phyloP scores from a whole-genome alignment of 2,113 vertebrate species.

The Galbula dea region DNA sequence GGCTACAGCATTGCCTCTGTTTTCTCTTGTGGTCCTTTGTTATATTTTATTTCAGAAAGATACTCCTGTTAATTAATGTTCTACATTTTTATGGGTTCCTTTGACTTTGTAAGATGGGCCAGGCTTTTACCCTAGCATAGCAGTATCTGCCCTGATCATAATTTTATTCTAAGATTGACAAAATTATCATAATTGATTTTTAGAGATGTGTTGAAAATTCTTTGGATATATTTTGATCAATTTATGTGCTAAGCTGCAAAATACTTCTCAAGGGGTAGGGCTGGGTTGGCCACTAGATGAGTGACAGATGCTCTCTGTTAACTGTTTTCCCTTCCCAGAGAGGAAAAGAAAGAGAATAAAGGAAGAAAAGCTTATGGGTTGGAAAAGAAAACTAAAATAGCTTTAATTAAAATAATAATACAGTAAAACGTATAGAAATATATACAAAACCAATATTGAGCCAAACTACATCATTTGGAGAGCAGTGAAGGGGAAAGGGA shows the following conservation, averaged over 20 bases:
- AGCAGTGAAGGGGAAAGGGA: too few species aligned
- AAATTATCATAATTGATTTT: not conserved
- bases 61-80: not conserved
- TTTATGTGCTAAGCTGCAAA: not conserved
- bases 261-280: not conserved
- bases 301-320: too few species aligned
- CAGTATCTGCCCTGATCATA: not conserved
- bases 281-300: too few species aligned
- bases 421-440: too few species aligned
- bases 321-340: too few species aligned
- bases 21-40: not conserved
- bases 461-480: too few species aligned
- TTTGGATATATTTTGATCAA: not conserved
- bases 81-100: not conserved
- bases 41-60: not conserved
- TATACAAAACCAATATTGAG: too few species aligned
- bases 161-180: not conserved
- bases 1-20: not conserved
- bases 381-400: too few species aligned
- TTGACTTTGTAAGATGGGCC: not conserved
- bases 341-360: too few species aligned
- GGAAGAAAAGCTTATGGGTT: too few species aligned
- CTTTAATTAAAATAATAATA: too few species aligned
- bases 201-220: not conserved
- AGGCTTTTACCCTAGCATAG: not conserved